Evolutionary conservation across 2,113 vertebrate genomes (phyloP).

Genomic region (Solea senegalensis): DNA sequence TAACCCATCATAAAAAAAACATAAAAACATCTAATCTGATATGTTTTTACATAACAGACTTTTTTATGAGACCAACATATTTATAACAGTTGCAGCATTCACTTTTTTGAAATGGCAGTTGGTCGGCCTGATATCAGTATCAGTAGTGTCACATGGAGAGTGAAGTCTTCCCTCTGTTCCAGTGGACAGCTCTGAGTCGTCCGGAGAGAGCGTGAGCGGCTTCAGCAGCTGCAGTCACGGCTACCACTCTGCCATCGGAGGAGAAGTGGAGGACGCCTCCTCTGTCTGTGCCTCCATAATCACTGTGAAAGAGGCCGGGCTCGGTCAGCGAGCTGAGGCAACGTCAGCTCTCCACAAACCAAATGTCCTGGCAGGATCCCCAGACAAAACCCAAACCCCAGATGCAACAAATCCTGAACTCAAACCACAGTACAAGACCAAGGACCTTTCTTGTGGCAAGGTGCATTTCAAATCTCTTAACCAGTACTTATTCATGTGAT

Average conservation of each 20-base stretch:
- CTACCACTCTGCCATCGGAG: conserved; percentile 69
- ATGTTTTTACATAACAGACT: no score
- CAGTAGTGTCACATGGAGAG: no score
- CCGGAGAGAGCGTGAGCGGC: conserved; percentile 79
- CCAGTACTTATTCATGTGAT: not conserved
- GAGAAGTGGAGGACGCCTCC: conserved; percentile 71
- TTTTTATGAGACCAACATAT: no score
- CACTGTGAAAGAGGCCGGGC: conserved; percentile 45
- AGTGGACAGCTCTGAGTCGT: conserved; percentile 84
- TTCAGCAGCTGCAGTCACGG: conserved; percentile 80
- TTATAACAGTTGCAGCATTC: no score
- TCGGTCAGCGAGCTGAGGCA: conserved; percentile 8
- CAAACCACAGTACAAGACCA: conserved; percentile 27
- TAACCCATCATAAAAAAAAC: no score
- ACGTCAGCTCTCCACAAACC: conserved; percentile 14
- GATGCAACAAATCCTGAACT: conserved; percentile 47
- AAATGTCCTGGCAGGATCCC: conserved; percentile 22
- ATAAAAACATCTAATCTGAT: no score
- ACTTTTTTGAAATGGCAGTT: no score
- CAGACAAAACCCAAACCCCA: conserved; percentile 27
- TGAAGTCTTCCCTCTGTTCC: conserved; percentile 26
- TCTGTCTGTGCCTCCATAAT: conserved; percentile 49
- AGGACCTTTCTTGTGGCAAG: conserved; percentile 42
- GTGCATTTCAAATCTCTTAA: conserved; percentile 25
- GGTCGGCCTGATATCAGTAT: no score